These are phyloP conservation scores for Lasioglossum morio DNA, from an alignment of 2,888 invertebrate species.

Conservation along the genomic window DNA sequence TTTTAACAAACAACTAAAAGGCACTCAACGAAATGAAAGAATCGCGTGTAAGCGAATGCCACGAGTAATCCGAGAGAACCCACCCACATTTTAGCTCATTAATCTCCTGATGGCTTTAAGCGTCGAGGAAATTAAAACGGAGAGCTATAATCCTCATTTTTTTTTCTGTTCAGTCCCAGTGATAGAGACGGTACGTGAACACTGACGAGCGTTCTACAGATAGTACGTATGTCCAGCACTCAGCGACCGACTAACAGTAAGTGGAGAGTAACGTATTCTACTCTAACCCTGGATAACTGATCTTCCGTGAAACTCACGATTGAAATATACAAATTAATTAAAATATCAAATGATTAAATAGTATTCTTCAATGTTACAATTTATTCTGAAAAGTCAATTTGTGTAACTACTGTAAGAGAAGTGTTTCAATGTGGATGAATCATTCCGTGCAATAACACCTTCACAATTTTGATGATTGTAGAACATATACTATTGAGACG, in stretches of 20 bases:
- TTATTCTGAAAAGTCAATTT: too few species aligned
- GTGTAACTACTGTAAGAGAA: too few species aligned
- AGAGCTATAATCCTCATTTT: neutral
- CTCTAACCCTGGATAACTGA: neutral
- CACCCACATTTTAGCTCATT: constrained; percentile 8
- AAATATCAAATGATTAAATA: too few species aligned
- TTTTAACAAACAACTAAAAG: neutral
- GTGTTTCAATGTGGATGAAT: too few species aligned
- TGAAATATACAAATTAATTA: too few species aligned
- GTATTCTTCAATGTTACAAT: too few species aligned
- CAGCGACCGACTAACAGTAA: neutral
- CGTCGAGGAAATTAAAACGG: neutral
- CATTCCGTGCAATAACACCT: too few species aligned
- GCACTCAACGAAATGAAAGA: constrained; percentile 11
- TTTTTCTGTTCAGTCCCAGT: neutral
- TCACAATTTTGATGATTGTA: too few species aligned
- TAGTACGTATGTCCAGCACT: neutral
- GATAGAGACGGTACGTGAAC: neutral
- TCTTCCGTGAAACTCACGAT: neutral
- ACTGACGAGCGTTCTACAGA: neutral
- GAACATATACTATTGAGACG: too few species aligned
- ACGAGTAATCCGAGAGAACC: neutral
- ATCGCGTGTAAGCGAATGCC: constrained; percentile 8
- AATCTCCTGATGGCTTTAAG: neutral
- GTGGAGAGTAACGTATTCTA: neutral